These are phyloP conservation scores for Bos indicus DNA, from an alignment of 2,113 vertebrate genomes.

Conservation along the genomic window DNA sequence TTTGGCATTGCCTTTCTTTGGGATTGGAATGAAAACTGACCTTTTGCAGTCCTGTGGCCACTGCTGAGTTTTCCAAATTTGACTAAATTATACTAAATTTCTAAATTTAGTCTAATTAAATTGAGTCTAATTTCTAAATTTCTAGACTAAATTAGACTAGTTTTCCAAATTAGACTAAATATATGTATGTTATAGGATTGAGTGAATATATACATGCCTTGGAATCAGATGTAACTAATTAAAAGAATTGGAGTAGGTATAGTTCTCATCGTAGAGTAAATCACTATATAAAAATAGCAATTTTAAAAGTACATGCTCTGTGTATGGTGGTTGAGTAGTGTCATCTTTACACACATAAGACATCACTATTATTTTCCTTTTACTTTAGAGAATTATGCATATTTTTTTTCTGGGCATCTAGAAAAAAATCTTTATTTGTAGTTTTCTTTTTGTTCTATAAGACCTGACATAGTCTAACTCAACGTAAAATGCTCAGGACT, in stretches of 20 bases:
- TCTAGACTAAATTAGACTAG: too few relatives aligned
- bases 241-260: conserved; percentile 2
- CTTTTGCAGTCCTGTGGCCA: too few relatives aligned
- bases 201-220: not conserved
- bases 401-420: not conserved
- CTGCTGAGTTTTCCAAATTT: too few relatives aligned
- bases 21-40: too few relatives aligned
- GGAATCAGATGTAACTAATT: not conserved
- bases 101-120: too few relatives aligned
- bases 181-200: not conserved
- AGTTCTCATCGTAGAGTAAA: conserved; percentile 15
- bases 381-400: not conserved
- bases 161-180: not conserved
- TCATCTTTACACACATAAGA: not conserved
- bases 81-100: too few relatives aligned
- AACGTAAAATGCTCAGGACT: not conserved
- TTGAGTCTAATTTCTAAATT: too few relatives aligned
- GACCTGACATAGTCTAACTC: not conserved
- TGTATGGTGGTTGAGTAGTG: not conserved
- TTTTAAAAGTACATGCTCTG: not conserved
- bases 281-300: not conserved
- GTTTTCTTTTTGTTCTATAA: not conserved
- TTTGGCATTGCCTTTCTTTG: too few relatives aligned
- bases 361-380: not conserved
- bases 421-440: not conserved